Base-by-base conservation (phyloP, 2,888 invertebrate species). In the Morpho achilles region DNA sequence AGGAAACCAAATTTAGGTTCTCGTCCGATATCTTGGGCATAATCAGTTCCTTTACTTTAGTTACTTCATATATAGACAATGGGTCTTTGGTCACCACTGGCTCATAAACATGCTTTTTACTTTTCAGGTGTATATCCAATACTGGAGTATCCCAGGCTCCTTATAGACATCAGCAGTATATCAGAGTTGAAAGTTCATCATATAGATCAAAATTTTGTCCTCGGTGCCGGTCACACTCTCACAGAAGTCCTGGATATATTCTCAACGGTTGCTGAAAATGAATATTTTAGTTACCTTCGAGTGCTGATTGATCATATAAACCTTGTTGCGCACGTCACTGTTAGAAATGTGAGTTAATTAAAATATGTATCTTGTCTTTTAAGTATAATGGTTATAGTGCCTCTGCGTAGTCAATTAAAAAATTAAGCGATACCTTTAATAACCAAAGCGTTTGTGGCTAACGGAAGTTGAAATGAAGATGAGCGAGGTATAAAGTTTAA, bases 301-400 rank as follows among this genome's bases (percentile, higher is more conserved):
- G 87, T 91, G 58, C 76, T 95, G 44, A 92, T 91, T 32, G 87
- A 93, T 45, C 95, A 96, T 73, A 80, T 95, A 51, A 92, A 94
- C 70, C 76, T 94, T 52, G 92, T 96, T 7, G 96, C 95, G n/a
- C 94, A 94, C 77, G 92, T 94, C 53, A 93, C 95, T 10, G 93
- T 96, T 1, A 87, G 95, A 84, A 96, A 96, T 81, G 95, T 95
- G 82, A 89, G 92, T 77, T 46, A 7, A 9, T 43, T 43, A 5
- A 32, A 32, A 32, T 5, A 32, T 32, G 32, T 5, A 32, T 32
- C 3, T 2, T 5, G 32, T 32, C 32, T 32, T 5, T 32, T 32
- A 32, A 32, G 32, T 5, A 5, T 0, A 0, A 32, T 32, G 5
- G 3, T 32, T 32, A 32, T 32, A 32, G 5, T 32, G 32, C 32